Evolutionary conservation across 2,797 vertebrate genomes (phyloP).

Genomic region (Toxotes lorentzi): DNA sequence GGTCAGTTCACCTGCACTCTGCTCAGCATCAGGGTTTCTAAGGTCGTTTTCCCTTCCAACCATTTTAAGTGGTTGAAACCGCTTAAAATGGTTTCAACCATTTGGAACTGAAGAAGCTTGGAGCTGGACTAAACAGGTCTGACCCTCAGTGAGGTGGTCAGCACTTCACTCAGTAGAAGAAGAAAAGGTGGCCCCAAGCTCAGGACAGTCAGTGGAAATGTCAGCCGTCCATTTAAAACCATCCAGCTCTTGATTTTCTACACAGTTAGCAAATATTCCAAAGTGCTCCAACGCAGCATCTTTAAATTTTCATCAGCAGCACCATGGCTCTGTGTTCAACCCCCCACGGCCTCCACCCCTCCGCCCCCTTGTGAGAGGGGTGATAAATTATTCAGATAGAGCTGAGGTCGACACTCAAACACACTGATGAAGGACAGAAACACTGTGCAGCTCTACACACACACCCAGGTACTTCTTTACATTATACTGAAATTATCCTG

Average conservation of each 20-base stretch:
- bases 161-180: background rate
- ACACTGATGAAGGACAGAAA: conserved; percentile 16
- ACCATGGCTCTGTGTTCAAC: background rate
- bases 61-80: too few relatives aligned
- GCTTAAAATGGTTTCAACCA: too few relatives aligned
- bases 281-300: conserved; percentile 44
- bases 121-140: background rate
- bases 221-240: conserved; percentile 28
- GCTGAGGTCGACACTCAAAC: conserved; percentile 47
- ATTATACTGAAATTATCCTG: background rate
- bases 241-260: conserved; percentile 25
- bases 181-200: conserved; percentile 3
- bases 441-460: conserved; percentile 4
- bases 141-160: background rate
- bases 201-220: conserved; percentile 23
- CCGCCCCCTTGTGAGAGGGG: background rate
- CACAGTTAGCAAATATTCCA: conserved; percentile 45
- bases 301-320: conserved; percentile 64
- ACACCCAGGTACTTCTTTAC: background rate
- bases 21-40: background rate
- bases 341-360: too few relatives aligned
- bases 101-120: background rate
- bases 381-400: conserved; percentile 60
- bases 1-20: background rate
- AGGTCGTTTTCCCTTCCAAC: background rate